phyloP scores from a whole-genome alignment of 1,140 invertebrate species.

The Arion vulgaris region DNA sequence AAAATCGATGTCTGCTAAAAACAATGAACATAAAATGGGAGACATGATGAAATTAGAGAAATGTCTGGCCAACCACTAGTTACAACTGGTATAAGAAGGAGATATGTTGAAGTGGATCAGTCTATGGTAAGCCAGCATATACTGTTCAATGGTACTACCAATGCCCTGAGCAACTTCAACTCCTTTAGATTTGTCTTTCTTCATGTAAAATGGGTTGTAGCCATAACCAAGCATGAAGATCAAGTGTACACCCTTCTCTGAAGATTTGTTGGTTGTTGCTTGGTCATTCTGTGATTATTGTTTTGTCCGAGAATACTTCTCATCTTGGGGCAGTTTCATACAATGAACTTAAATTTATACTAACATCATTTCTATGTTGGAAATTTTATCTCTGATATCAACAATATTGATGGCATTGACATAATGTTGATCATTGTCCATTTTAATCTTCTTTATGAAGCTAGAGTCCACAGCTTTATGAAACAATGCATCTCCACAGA shows the following conservation, averaged over 20 bases:
- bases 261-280: background rate
- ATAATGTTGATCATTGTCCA: too few species aligned
- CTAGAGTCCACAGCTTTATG: background rate
- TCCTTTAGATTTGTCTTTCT: conserved; percentile 27
- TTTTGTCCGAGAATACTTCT: conserved; percentile 3
- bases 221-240: conserved; percentile 28
- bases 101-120: too few species aligned
- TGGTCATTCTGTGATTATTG: conserved; percentile 30
- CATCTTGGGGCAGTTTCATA: conserved; percentile 27
- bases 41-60: too few species aligned
- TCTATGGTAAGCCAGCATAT: too few species aligned
- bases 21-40: too few species aligned
- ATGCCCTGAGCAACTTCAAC: conserved; percentile 23
- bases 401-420: too few species aligned
- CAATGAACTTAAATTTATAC: background rate
- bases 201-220: conserved; percentile 11
- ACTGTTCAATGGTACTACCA: conserved; percentile 17
- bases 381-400: too few species aligned
- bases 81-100: too few species aligned
- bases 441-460: conserved; percentile 23
- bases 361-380: too few species aligned
- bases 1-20: too few species aligned
- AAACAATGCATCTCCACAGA: conserved; percentile 14
- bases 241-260: conserved; percentile 22
- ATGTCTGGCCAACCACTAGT: too few species aligned